phyloP scores from a whole-genome alignment of 1,140 invertebrate species.

The Adelges cooleyi region DNA sequence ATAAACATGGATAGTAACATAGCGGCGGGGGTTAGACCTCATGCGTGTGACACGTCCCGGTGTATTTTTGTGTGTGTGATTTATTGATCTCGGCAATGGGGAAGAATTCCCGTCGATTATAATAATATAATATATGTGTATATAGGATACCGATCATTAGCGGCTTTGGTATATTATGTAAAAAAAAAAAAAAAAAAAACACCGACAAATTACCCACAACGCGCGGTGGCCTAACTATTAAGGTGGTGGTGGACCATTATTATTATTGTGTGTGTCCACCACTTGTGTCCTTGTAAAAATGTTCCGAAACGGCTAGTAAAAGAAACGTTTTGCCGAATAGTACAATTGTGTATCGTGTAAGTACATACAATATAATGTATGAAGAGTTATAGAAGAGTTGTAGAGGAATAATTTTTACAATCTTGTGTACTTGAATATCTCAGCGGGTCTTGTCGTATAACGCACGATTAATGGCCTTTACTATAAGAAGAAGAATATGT shows the following conservation, averaged over 20 bases:
- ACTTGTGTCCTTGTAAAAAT: conserved; percentile 2
- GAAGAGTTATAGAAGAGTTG: no score
- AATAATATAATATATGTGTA: no score
- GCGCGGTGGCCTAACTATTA: neutral
- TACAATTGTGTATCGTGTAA: no score
- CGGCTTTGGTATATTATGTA: conserved; percentile 13
- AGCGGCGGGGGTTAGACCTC: conserved; percentile 9
- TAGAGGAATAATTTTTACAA: no score
- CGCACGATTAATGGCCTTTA: no score
- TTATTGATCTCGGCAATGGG: conserved; percentile 4
- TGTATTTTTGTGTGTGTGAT: conserved; percentile 1
- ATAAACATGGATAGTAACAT: conserved; percentile 6
- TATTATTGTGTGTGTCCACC: conserved; percentile 16
- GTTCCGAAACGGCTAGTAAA: no score
- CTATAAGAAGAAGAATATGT: no score
- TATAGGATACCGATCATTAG: conserved; percentile 15
- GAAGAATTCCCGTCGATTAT: conserved; percentile 18
- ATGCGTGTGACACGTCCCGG: neutral
- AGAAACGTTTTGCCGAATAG: no score
- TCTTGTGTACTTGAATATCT: conserved; percentile 13
- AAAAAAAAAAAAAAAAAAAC: no score
- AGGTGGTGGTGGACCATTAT: conserved; percentile 3
- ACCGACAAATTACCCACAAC: conserved; percentile 27
- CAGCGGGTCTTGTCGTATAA: conserved; percentile 8
- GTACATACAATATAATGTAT: no score